A percentile compares a stretch with the other conserved stretches of the same genome.
Evolutionary conservation across 2,888 invertebrate species (phyloP).

Genomic region (Sphecodes monilicornis): DNA sequence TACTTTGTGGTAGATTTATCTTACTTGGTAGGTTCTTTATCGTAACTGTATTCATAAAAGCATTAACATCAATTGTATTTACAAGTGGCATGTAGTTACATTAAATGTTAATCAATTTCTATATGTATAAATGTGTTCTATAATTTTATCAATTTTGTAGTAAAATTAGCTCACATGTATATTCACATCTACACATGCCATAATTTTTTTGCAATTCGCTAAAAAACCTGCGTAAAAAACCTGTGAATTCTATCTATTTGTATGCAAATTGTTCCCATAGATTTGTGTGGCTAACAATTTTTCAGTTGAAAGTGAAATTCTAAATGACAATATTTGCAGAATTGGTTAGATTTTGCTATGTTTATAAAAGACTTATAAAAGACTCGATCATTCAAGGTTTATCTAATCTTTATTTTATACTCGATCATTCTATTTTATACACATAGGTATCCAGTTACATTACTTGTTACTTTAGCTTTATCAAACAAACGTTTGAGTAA

Average conservation of each 20-base stretch:
- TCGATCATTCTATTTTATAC: slow-evolving; percentile 28
- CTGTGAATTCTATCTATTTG: slow-evolving; percentile 8
- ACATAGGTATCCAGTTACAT: slow-evolving; percentile 10
- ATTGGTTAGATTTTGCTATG: neutral
- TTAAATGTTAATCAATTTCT: slow-evolving; percentile 27
- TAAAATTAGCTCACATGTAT: neutral
- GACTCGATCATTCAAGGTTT: neutral
- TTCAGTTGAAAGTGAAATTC: neutral
- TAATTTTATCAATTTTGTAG: slow-evolving; percentile 23
- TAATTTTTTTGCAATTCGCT: neutral
- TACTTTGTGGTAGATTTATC: slow-evolving; percentile 54
- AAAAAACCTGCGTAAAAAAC: neutral
- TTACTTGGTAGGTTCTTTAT: slow-evolving; percentile 49
- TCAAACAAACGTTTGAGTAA: slow-evolving; percentile 4
- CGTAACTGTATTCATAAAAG: slow-evolving; percentile 45
- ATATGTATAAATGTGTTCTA: slow-evolving; percentile 34
- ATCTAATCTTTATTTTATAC: slow-evolving; percentile 20
- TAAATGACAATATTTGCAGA: neutral
- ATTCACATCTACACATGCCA: neutral
- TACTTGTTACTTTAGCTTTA: slow-evolving; percentile 22
- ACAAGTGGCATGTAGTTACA: slow-evolving; percentile 50
- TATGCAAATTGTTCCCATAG: neutral
- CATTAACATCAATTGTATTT: slow-evolving; percentile 26
- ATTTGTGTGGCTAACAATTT: slow-evolving; percentile 6
- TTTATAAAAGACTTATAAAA: slow-evolving; percentile 15